phyloP scores from a whole-genome alignment of 2,888 invertebrate species.

The Branchellion lobata region DNA sequence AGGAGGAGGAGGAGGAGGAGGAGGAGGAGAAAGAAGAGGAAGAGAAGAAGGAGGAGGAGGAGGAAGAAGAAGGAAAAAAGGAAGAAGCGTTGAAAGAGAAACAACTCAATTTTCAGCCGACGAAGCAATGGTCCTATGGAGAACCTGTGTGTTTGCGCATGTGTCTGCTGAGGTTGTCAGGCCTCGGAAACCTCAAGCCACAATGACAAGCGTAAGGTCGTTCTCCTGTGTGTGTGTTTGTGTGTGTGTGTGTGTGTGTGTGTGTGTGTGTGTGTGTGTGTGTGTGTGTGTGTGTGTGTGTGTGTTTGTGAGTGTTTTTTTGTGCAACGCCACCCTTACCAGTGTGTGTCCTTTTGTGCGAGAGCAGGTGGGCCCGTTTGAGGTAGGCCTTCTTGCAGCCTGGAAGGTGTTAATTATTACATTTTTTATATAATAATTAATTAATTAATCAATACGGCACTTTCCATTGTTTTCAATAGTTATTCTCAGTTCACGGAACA shows the following conservation, averaged over 20 bases:
- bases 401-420: neutral
- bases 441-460: too few species aligned
- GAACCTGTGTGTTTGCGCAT: slow-evolving; percentile 10
- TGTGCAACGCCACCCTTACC: neutral
- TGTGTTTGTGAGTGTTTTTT: neutral
- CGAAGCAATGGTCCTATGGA: too few species aligned
- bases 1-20: too few species aligned
- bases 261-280: neutral
- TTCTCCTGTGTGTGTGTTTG: neutral
- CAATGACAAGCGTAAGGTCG: neutral
- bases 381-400: neutral
- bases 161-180: neutral
- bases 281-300: neutral
- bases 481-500: too few species aligned
- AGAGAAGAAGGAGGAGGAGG: too few species aligned
- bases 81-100: too few species aligned
- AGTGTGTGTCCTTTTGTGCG: neutral
- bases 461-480: too few species aligned
- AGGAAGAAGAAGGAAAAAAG: too few species aligned
- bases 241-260: neutral
- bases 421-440: too few species aligned
- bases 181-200: neutral
- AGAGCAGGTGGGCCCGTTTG: neutral
- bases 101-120: too few species aligned
- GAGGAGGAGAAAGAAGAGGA: too few species aligned